phyloP scores from a whole-genome alignment of 2,113 vertebrate genomes.

The Calidris pygmaea region DNA sequence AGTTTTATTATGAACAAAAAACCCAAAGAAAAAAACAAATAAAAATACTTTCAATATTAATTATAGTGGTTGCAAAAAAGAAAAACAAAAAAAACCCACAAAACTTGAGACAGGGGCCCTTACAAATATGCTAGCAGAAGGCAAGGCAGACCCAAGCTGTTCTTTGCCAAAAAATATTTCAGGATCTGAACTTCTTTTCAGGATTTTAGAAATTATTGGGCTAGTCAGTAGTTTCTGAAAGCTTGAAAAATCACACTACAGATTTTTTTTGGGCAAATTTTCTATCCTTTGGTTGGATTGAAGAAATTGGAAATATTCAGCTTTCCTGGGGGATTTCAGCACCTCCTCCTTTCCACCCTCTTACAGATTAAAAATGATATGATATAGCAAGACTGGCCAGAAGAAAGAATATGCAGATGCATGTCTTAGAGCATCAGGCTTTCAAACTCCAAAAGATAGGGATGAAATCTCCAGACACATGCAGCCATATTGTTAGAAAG shows the following conservation, averaged over 20 bases:
- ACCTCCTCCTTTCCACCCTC: not conserved
- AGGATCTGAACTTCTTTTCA: not conserved
- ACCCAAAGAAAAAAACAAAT: not conserved
- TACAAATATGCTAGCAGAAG: not conserved
- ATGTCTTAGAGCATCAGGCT: not conserved
- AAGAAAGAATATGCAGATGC: not conserved
- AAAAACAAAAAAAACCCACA: not conserved
- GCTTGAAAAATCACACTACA: not conserved
- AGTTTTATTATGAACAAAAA: not conserved
- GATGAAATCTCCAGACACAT: not conserved
- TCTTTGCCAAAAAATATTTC: not conserved
- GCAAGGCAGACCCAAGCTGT: not conserved
- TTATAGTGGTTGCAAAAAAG: not conserved
- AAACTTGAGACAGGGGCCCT: not conserved
- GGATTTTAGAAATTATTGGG: not conserved
- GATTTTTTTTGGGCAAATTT: not conserved
- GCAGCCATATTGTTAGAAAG: not conserved
- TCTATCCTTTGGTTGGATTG: not conserved
- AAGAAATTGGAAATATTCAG: not conserved
- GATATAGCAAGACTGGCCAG: not conserved
- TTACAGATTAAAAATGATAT: not conserved
- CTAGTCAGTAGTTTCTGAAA: not conserved
- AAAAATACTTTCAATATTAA: not conserved
- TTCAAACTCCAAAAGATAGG: not conserved
- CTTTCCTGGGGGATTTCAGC: not conserved